These are phyloP conservation scores for Clarias magur DNA, from an alignment of 2,113 vertebrate species.

Conservation along the genomic window DNA sequence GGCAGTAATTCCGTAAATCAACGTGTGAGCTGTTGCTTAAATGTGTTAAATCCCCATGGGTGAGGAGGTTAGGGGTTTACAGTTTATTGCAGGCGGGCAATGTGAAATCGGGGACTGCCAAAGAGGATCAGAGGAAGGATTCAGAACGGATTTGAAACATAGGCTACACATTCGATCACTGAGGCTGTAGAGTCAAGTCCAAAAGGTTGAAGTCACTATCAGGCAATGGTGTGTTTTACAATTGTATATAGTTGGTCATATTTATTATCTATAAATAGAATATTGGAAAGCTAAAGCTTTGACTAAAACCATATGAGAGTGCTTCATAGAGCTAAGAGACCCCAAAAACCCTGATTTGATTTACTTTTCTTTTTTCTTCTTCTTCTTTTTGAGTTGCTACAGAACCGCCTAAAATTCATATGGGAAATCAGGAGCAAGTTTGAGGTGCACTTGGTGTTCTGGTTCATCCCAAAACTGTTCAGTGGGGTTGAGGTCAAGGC, in stretches of 20 bases:
- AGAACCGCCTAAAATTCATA: too few relatives aligned
- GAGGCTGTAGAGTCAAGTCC: neutral
- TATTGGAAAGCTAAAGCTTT: too few relatives aligned
- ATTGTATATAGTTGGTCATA: neutral
- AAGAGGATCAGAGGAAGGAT: slow-evolving; percentile 15
- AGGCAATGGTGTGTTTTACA: too few relatives aligned
- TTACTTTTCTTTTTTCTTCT: too few relatives aligned
- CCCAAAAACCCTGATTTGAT: too few relatives aligned
- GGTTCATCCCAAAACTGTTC: neutral
- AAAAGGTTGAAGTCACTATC: neutral
- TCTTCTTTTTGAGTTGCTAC: too few relatives aligned
- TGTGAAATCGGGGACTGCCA: neutral
- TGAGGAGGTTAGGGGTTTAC: slow-evolving; percentile 1
- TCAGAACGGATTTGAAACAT: slow-evolving; percentile 14
- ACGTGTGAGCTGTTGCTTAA: slow-evolving; percentile 27
- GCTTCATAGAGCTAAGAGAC: too few relatives aligned
- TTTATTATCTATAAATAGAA: neutral
- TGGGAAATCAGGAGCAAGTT: neutral
- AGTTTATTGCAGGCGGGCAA: neutral
- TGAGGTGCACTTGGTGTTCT: neutral
- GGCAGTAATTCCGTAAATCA: slow-evolving; percentile 36
- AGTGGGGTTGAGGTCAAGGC: neutral
- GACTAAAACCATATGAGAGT: too few relatives aligned
- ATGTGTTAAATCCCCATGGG: neutral
- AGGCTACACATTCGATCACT: neutral